Evolutionary conservation across 2,797 vertebrate species (phyloP).

Genomic region (Eleutherodactylus coqui): DNA sequence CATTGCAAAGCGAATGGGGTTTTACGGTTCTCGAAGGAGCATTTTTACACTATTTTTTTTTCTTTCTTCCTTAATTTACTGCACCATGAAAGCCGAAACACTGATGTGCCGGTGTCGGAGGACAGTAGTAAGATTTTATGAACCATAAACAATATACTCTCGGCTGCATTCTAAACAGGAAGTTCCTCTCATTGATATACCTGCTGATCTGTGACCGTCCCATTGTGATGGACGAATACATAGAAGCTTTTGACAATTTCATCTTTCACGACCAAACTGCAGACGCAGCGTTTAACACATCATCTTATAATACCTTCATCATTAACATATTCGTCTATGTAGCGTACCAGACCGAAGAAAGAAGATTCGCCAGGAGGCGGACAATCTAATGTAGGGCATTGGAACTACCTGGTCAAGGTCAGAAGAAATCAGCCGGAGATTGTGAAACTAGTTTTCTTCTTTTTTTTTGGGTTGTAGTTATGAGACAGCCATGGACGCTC

Average conservation of each 20-base stretch:
- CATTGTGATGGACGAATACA: slow-evolving; percentile 58
- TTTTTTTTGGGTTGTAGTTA: background rate
- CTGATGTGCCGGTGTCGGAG: slow-evolving; percentile 69
- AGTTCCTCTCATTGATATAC: slow-evolving; percentile 66
- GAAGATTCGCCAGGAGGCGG: background rate
- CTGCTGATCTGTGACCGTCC: slow-evolving; percentile 64
- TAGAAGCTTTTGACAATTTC: slow-evolving; percentile 53
- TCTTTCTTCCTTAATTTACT: slow-evolving; percentile 71
- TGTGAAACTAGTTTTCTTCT: background rate
- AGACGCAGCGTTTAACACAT: slow-evolving; percentile 22
- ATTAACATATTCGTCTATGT: slow-evolving; percentile 39
- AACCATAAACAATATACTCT: slow-evolving; percentile 78
- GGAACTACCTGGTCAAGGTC: slow-evolving; percentile 13
- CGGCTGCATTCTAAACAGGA: slow-evolving; percentile 75
- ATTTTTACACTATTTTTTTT: slow-evolving; percentile 71
- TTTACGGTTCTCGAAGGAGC: slow-evolving; percentile 77
- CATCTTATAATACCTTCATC: slow-evolving; percentile 21
- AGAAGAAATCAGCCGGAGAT: background rate
- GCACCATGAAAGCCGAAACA: slow-evolving; percentile 76
- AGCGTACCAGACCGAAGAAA: background rate
- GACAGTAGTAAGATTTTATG: slow-evolving; percentile 78
- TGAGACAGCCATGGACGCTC: no score
- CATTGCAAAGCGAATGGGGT: slow-evolving; percentile 73
- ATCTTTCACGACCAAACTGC: slow-evolving; percentile 58
- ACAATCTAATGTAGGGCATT: background rate